phyloP scores from a whole-genome alignment of 2,113 vertebrate species.

The Rhinoderma darwinii region DNA sequence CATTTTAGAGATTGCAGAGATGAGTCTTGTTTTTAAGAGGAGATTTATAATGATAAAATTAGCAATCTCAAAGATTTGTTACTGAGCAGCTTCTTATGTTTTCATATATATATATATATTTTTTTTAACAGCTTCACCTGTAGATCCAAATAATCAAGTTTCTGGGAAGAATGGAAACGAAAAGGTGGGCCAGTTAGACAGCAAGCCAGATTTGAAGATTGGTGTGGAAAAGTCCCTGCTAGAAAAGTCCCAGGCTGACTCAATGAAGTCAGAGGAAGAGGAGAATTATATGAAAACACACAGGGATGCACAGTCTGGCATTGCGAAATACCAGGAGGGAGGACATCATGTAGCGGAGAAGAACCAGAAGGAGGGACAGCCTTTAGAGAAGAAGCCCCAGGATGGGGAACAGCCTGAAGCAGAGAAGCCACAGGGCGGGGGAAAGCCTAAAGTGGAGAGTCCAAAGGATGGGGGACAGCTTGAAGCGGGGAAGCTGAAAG shows the following conservation, averaged over 20 bases:
- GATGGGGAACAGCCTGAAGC: not conserved
- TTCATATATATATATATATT: not conserved
- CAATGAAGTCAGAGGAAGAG: not conserved
- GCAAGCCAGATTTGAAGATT: not conserved
- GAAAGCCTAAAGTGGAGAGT: not conserved
- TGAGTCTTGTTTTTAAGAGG: not conserved
- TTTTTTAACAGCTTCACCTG: not conserved
- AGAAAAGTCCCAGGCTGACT: not conserved
- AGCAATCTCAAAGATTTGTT: too few relatives aligned
- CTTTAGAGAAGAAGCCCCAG: too few relatives aligned
- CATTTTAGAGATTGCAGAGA: too few relatives aligned
- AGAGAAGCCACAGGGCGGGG: too few relatives aligned
- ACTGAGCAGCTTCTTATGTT: not conserved
- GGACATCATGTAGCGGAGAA: not conserved
- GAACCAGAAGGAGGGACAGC: too few relatives aligned
- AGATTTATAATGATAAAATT: not conserved
- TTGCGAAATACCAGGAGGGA: too few relatives aligned
- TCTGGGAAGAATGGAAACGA: not conserved
- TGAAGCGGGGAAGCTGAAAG: not conserved
- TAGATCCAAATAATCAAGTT: not conserved
- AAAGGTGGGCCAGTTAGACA: not conserved
- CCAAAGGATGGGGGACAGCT: not conserved
- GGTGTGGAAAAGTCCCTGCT: not conserved
- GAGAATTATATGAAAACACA: not conserved
- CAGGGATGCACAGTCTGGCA: too few relatives aligned